These are phyloP conservation scores for Pyrocoelia pectoralis DNA, from an alignment of 2,888 invertebrate genomes.

Conservation along the genomic window DNA sequence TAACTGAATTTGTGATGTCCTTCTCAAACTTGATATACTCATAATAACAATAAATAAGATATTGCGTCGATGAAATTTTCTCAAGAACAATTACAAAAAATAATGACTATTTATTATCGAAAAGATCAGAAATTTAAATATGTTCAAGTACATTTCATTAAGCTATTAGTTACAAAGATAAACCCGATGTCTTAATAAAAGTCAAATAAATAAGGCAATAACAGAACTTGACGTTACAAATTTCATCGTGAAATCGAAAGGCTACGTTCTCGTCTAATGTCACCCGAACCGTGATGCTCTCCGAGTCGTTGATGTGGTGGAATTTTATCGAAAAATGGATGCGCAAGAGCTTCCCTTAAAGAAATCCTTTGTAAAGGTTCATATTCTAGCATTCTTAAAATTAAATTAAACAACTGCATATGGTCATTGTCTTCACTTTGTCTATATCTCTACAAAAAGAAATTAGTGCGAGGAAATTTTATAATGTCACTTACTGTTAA, in stretches of 20 bases:
- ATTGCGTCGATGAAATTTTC: too few species aligned
- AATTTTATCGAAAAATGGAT: conserved; percentile 92
- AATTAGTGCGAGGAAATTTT: too few species aligned
- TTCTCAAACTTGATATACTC: background rate
- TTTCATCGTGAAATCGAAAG: conserved; percentile 77
- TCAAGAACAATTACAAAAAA: background rate
- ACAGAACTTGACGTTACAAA: background rate
- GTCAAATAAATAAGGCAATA: conserved; percentile 12
- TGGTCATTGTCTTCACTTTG: conserved; percentile 89
- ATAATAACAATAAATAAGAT: too few species aligned
- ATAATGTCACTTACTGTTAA: conserved; percentile 74
- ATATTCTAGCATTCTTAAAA: conserved; percentile 96
- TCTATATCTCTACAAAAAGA: conserved; percentile 79
- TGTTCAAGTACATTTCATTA: background rate
- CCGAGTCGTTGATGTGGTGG: conserved; percentile 80
- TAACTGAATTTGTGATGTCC: background rate
- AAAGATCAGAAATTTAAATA: conserved; percentile 2
- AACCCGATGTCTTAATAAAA: conserved; percentile 14
- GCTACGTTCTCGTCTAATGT: conserved; percentile 69
- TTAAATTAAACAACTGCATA: conserved; percentile 91
- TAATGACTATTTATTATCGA: background rate
- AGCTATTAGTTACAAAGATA: conserved; percentile 12
- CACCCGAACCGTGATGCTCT: conserved; percentile 61
- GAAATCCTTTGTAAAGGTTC: conserved; percentile 92
- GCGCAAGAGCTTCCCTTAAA: conserved; percentile 85